phyloP scores from a whole-genome alignment of 2,888 invertebrate species.

The Horisme vitalbata region DNA sequence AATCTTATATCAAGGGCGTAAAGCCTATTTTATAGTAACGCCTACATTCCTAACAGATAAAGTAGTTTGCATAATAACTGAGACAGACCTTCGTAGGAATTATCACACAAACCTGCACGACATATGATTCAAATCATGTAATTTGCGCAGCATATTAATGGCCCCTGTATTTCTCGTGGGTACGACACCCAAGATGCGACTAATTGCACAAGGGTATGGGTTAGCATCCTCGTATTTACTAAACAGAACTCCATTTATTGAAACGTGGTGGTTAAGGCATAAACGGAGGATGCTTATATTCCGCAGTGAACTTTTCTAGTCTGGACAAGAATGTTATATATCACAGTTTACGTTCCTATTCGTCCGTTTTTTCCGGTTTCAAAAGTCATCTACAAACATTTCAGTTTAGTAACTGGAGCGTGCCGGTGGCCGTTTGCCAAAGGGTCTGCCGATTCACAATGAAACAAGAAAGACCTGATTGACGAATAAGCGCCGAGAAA shows the following conservation, averaged over 20 bases:
- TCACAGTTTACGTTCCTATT: slow-evolving; percentile 8
- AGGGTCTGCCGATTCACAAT: slow-evolving; percentile 34
- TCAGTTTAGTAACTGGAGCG: slow-evolving; percentile 65
- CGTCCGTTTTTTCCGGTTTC: slow-evolving; percentile 44
- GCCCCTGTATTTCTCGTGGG: no score
- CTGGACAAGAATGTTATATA: no score
- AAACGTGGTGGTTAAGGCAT: no score
- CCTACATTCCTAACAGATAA: slow-evolving; percentile 7
- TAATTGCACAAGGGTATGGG: no score
- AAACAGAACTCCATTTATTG: no score
- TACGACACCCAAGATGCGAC: no score
- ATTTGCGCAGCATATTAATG: no score
- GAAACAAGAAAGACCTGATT: slow-evolving; percentile 29
- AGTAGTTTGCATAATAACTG: slow-evolving; percentile 40
- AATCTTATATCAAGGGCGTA: slow-evolving; percentile 42
- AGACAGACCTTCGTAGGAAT: slow-evolving; percentile 39
- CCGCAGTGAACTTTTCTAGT: no score
- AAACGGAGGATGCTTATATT: no score
- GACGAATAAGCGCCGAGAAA: slow-evolving; percentile 19
- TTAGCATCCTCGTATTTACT: no score
- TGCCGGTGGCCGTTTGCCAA: slow-evolving; percentile 42
- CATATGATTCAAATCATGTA: slow-evolving; percentile 35
- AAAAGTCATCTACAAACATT: slow-evolving; percentile 46
- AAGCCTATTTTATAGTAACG: slow-evolving; percentile 35
- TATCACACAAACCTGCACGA: slow-evolving; percentile 23